Conservation (phyloP, 2,797 vertebrate species). For the Geotrypetes seraphini region DNA sequence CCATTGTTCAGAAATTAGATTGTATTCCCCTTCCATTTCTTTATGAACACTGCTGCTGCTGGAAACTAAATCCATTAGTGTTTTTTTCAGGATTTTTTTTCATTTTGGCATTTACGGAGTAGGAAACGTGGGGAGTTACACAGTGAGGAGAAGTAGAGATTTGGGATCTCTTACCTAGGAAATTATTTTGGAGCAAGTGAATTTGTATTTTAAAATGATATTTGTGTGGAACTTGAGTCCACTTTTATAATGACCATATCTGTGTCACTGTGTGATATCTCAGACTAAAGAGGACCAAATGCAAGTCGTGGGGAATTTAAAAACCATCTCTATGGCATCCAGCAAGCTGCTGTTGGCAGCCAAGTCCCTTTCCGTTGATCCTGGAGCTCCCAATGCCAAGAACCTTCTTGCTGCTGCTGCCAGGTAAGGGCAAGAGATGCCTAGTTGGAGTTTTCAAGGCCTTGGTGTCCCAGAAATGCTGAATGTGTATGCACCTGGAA, state of each 20-base stretch:
- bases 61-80: slow-evolving; percentile 1
- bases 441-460: too few relatives aligned
- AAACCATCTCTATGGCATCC: slow-evolving; percentile 98
- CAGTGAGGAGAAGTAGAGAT: background rate
- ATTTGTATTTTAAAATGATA: background rate
- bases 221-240: too few relatives aligned
- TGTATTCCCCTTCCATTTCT: background rate
- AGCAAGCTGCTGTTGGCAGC: slow-evolving; percentile 93
- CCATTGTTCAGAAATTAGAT: slow-evolving; percentile 37
- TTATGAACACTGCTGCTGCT: slow-evolving; percentile 17
- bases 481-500: too few relatives aligned
- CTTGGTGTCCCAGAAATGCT: too few relatives aligned
- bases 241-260: too few relatives aligned
- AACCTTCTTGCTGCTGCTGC: slow-evolving; percentile 93
- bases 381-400: slow-evolving; percentile 95
- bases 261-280: too few relatives aligned
- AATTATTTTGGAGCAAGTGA: background rate
- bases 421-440: slow-evolving; percentile 76
- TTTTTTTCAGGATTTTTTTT: slow-evolving; percentile 4
- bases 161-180: background rate
- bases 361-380: slow-evolving; percentile 95
- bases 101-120: background rate
- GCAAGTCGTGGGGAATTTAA: slow-evolving; percentile 95
- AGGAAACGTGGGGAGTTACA: slow-evolving; percentile 1
- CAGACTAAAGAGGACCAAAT: slow-evolving; percentile 97